These are phyloP conservation scores for Acipenser ruthenus DNA, from an alignment of 2,797 vertebrate species.

Conservation along the genomic window DNA sequence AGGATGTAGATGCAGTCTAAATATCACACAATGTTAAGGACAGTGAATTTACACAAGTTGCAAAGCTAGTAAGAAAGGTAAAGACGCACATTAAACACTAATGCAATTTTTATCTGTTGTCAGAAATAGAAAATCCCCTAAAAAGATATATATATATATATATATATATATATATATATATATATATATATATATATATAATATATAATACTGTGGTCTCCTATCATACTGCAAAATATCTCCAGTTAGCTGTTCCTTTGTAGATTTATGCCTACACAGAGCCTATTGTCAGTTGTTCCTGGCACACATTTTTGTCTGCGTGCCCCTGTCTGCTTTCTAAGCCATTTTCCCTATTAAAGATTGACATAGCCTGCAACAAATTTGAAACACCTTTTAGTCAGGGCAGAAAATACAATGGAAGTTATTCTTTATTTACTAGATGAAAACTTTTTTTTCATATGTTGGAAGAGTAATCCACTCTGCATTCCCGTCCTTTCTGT, in stretches of 20 bases:
- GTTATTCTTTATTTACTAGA: constrained; percentile 16
- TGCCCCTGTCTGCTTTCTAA: constrained; percentile 29
- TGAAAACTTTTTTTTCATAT: constrained; percentile 24
- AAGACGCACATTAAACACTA: no score
- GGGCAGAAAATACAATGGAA: constrained; percentile 24
- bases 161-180: constrained; percentile 2
- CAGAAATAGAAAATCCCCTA: neutral
- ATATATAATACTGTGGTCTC: neutral
- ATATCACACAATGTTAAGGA: no score
- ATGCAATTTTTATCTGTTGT: no score
- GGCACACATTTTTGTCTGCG: constrained; percentile 27
- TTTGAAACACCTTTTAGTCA: constrained; percentile 30
- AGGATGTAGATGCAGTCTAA: no score
- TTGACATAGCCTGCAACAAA: constrained; percentile 29
- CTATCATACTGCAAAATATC: neutral
- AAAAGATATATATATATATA: neutral
- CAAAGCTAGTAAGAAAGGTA: no score
- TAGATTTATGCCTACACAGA: constrained; percentile 27
- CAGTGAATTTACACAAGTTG: no score
- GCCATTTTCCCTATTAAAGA: constrained; percentile 27
- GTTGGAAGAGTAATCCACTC: constrained; percentile 26
- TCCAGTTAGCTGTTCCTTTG: neutral
- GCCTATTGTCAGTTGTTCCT: constrained; percentile 34
- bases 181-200: no score
- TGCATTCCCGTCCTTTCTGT: constrained; percentile 15